A percentile compares a stretch with the other conserved stretches of the same genome.
phyloP scores from a whole-genome alignment of 2,888 invertebrate species.

The Auanema sp. region DNA sequence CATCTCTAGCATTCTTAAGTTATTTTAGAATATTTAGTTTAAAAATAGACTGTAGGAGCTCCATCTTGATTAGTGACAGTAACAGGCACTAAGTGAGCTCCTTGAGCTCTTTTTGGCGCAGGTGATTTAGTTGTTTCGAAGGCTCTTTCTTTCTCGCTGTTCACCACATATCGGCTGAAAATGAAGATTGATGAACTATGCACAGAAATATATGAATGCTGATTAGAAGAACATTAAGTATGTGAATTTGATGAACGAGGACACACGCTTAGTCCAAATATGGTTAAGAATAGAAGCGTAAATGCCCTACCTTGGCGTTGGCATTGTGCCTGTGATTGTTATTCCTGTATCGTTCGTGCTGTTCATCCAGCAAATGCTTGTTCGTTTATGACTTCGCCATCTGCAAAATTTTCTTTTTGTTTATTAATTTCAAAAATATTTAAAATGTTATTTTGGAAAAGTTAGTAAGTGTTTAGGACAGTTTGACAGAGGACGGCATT shows the following conservation, averaged over 20 bases:
- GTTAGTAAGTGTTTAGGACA: too few relatives aligned
- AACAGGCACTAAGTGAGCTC: constrained; percentile 51
- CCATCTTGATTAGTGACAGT: constrained; percentile 50
- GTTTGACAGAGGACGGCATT: neutral
- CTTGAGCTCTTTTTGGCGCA: constrained; percentile 40
- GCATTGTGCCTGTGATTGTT: constrained; percentile 42
- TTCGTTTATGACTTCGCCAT: constrained; percentile 31
- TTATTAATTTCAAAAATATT: neutral
- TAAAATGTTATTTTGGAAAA: neutral
- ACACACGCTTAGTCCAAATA: constrained; percentile 19
- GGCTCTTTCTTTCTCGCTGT: constrained; percentile 32
- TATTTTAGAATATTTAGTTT: too few relatives aligned
- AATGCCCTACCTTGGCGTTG: constrained; percentile 32
- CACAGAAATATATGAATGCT: neutral
- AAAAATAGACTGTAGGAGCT: constrained; percentile 53
- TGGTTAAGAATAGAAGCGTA: constrained; percentile 18
- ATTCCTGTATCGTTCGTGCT: constrained; percentile 45
- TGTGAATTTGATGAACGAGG: neutral
- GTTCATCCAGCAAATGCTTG: constrained; percentile 49
- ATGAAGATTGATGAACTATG: neutral
- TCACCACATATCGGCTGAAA: constrained; percentile 38
- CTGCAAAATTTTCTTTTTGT: constrained; percentile 13
- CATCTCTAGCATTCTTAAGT: too few relatives aligned
- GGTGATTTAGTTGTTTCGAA: constrained; percentile 40
- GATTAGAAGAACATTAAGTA: neutral